phyloP scores from a whole-genome alignment of 1,140 invertebrate genomes.

The Hydropsyche tenuis region DNA sequence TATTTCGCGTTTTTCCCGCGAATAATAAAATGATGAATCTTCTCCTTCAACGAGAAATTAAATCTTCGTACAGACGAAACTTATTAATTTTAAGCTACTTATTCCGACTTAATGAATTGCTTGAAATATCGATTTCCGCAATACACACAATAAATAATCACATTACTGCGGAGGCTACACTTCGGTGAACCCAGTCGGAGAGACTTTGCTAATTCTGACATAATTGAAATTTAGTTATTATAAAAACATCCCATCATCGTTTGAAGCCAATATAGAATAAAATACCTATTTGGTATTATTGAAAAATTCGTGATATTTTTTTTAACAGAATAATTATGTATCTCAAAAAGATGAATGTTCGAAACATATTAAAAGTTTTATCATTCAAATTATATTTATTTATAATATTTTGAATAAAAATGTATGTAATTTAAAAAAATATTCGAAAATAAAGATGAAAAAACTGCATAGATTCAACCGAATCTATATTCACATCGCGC shows the following conservation, averaged over 20 bases:
- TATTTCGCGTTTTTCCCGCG: too few relatives aligned
- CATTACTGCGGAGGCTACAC: not conserved
- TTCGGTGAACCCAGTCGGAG: not conserved
- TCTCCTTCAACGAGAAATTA: too few relatives aligned
- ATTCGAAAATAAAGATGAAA: not conserved
- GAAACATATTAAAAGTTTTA: not conserved
- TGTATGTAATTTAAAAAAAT: not conserved
- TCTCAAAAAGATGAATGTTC: not conserved
- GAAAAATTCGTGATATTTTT: too few relatives aligned
- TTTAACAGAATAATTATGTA: not conserved
- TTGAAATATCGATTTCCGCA: not conserved
- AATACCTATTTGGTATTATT: too few relatives aligned
- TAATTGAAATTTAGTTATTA: not conserved
- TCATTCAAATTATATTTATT: not conserved
- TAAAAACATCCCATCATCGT: not conserved
- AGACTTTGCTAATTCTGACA: not conserved
- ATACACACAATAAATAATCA: not conserved
- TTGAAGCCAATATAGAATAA: not conserved
- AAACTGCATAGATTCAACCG: not conserved
- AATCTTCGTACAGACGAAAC: not conserved
- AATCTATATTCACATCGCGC: not conserved
- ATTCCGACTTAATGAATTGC: slow-evolving; percentile 5
- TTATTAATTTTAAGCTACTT: slow-evolving; percentile 28
- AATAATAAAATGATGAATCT: too few relatives aligned
- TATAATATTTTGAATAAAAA: not conserved